phyloP scores from a whole-genome alignment of 2,888 invertebrate species.

The Spilarctia lutea region DNA sequence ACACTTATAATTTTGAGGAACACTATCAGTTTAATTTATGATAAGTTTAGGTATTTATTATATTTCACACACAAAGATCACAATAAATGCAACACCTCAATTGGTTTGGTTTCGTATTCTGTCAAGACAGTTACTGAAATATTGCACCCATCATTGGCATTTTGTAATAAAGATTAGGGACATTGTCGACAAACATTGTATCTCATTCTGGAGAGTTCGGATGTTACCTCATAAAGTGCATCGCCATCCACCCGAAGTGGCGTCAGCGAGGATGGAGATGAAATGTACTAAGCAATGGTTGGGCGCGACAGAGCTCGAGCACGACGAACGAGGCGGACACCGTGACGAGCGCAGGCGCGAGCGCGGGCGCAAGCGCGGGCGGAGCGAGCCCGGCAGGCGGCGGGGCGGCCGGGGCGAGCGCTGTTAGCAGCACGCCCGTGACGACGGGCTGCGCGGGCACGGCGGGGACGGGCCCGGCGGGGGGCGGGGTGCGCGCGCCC shows the following conservation, averaged over 20 bases:
- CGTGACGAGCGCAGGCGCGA: constrained; percentile 49
- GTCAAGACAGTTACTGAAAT: neutral
- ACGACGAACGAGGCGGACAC: constrained; percentile 36
- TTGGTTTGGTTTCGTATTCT: neutral
- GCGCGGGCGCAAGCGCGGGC: constrained; percentile 51
- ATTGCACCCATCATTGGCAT: neutral
- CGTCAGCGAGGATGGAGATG: constrained; percentile 16
- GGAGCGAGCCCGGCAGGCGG: constrained; percentile 43
- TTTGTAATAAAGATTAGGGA: neutral
- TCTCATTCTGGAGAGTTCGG: constrained; percentile 2
- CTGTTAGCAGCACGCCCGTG: constrained; percentile 50
- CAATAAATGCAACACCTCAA: neutral
- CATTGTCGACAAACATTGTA: neutral
- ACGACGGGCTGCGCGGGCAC: constrained; percentile 64
- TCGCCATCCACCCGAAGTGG: neutral
- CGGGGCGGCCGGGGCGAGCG: constrained; percentile 37
- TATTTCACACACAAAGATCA: neutral
- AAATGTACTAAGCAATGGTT: constrained; percentile 66
- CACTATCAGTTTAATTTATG: neutral
- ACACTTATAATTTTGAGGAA: neutral
- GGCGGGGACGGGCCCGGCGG: constrained; percentile 40
- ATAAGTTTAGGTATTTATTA: neutral
- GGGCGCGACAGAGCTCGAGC: constrained; percentile 74
- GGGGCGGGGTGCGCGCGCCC: constrained; percentile 87
- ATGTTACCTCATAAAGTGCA: neutral